Percentiles rank a stretch among this genome's conserved stretches.
phyloP scores from a whole-genome alignment of 2,888 invertebrate species.

The Drosophila kanekoi region DNA sequence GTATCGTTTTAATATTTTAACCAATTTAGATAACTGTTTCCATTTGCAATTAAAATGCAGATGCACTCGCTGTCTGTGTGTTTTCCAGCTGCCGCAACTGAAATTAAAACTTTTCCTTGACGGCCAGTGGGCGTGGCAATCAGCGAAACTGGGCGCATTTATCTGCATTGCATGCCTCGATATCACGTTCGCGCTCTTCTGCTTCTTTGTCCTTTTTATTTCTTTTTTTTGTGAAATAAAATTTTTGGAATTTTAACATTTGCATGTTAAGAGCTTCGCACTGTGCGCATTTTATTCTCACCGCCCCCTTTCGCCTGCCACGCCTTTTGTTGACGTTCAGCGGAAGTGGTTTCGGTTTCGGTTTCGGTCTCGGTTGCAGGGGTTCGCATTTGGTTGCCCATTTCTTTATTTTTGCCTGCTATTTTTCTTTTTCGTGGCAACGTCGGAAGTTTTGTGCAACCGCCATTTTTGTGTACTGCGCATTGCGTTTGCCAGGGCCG shows the following conservation, averaged over 20 bases:
- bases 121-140: slow-evolving; percentile 59
- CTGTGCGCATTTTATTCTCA: slow-evolving; percentile 66
- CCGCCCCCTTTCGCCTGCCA: slow-evolving; percentile 11
- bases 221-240: slow-evolving; percentile 59
- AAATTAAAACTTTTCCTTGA: slow-evolving; percentile 80
- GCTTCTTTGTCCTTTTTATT: slow-evolving; percentile 2
- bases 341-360: slow-evolving; percentile 54
- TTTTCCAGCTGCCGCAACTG: slow-evolving; percentile 63
- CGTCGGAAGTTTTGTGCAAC: slow-evolving; percentile 70
- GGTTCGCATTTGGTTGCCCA: slow-evolving; percentile 33
- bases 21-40: slow-evolving; percentile 83
- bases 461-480: slow-evolving; percentile 59
- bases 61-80: slow-evolving; percentile 42
- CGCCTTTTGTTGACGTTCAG: slow-evolving; percentile 49
- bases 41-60: slow-evolving; percentile 83
- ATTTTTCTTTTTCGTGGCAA: slow-evolving; percentile 34
- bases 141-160: slow-evolving; percentile 67
- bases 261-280: slow-evolving; percentile 79
- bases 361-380: slow-evolving; percentile 34
- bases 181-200: slow-evolving; percentile 67
- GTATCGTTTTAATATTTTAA: slow-evolving; percentile 78
- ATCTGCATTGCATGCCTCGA: slow-evolving; percentile 70
- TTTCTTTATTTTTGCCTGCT: slow-evolving; percentile 26
- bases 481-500: slow-evolving; percentile 31
- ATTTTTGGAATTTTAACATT: slow-evolving; percentile 47